A percentile compares a stretch with the other conserved stretches of the same genome.
Evolutionary conservation across 2,888 invertebrate genomes (phyloP).

Genomic region (Archips crataeganus): DNA sequence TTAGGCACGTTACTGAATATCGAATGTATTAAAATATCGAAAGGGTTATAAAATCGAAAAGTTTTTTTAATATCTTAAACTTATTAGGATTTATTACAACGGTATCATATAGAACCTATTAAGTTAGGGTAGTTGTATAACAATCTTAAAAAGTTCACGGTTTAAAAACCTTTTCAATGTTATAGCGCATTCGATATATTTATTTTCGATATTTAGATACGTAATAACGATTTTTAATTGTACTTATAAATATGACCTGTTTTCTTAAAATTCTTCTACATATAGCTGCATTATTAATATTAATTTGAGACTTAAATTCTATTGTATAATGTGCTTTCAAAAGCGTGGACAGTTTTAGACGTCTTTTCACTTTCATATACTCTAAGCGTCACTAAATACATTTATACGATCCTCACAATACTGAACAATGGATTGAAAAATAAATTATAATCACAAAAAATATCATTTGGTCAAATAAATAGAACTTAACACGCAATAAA

Average conservation of each 20-base stretch:
- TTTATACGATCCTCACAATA: conserved; percentile 25
- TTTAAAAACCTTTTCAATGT: no score
- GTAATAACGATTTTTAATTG: not conserved
- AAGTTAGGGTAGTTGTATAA: no score
- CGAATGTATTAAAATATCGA: no score
- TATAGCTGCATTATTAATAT: not conserved
- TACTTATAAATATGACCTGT: conserved; percentile 3
- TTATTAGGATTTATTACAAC: no score
- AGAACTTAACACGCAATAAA: conserved; percentile 47
- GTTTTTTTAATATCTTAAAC: no score
- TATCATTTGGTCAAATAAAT: conserved; percentile 34
- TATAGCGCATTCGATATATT: no score
- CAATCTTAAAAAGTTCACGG: no score
- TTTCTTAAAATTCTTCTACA: not conserved
- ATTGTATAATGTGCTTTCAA: not conserved
- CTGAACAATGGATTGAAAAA: conserved; percentile 13
- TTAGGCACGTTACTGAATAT: no score
- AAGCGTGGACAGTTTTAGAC: not conserved
- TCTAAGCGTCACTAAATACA: not conserved
- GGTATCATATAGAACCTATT: no score
- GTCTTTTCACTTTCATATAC: conserved; percentile 1
- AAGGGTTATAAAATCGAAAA: no score
- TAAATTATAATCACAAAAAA: conserved; percentile 32
- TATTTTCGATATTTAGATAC: no score
- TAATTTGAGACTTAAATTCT: not conserved